Conservation (phyloP, 2,797 vertebrate species). For the Pelodytes ibericus region DNA sequence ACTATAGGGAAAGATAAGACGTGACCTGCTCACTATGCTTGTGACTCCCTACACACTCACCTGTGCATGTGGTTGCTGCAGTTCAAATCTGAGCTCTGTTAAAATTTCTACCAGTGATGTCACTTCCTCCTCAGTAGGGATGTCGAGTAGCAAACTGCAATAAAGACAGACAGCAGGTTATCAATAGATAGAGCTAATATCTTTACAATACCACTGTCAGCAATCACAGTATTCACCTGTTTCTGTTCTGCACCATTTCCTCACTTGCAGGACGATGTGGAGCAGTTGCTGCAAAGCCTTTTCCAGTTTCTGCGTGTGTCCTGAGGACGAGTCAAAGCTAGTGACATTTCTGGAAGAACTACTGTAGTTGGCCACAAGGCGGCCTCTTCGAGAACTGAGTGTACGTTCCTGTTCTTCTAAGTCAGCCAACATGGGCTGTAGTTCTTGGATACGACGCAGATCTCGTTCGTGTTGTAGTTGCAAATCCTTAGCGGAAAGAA, state of each 20-base stretch:
- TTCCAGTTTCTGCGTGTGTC: constrained; percentile 63
- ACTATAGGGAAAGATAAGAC: too few species aligned
- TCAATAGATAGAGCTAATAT: background rate
- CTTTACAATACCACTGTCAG: background rate
- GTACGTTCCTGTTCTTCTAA: constrained; percentile 73
- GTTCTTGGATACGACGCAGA: constrained; percentile 80
- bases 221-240: background rate
- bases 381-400: constrained; percentile 61
- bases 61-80: constrained; percentile 19
- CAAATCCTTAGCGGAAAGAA: constrained; percentile 75
- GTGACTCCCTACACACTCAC: too few species aligned
- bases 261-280: constrained; percentile 64
- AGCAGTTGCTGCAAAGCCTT: constrained; percentile 71
- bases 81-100: constrained; percentile 20
- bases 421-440: constrained; percentile 77
- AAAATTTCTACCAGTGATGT: constrained; percentile 14
- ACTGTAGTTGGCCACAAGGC: background rate
- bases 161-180: background rate
- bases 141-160: background rate
- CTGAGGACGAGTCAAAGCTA: background rate
- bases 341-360: constrained; percentile 4
- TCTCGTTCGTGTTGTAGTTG: constrained; percentile 82
- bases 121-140: constrained; percentile 25
- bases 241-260: constrained; percentile 63
- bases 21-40: too few species aligned